phyloP scores from a whole-genome alignment of 2,888 invertebrate genomes.

The Scaptomyza flava region DNA sequence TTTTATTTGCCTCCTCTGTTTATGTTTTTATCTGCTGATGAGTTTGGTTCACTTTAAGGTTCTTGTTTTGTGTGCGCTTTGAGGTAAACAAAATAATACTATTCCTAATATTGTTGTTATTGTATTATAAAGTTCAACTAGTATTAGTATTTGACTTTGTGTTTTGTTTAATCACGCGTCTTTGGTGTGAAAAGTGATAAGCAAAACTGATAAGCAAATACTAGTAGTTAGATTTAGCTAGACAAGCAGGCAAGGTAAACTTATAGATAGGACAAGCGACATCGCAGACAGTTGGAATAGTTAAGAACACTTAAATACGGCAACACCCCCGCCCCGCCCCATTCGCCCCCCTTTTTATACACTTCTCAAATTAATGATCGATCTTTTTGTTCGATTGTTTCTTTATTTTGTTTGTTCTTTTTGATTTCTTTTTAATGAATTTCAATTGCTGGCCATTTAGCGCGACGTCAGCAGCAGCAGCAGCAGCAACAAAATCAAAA shows the following conservation, averaged over 20 bases:
- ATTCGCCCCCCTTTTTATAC: neutral
- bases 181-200: conserved; percentile 38
- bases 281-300: conserved; percentile 7
- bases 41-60: neutral
- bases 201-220: conserved; percentile 25
- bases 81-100: conserved; percentile 56
- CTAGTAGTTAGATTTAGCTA: conserved; percentile 4
- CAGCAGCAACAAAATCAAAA: conserved; percentile 43
- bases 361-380: conserved; percentile 33
- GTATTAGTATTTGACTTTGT: neutral
- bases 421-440: conserved; percentile 68
- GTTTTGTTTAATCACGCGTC: conserved; percentile 48
- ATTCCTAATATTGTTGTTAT: conserved; percentile 8
- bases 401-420: conserved; percentile 16
- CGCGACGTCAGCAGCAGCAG: conserved; percentile 42
- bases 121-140: neutral
- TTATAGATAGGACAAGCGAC: conserved; percentile 25
- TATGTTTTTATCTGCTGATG: conserved; percentile 22
- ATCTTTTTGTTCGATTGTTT: conserved; percentile 20
- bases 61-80: neutral
- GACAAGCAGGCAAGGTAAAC: conserved; percentile 38
- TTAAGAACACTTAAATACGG: no score
- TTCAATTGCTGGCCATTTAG: conserved; percentile 65
- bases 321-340: no score
- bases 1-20: conserved; percentile 20